These are phyloP conservation scores for Nothoprocta pentlandii DNA, from an alignment of 2,113 vertebrate species.

Conservation along the genomic window DNA sequence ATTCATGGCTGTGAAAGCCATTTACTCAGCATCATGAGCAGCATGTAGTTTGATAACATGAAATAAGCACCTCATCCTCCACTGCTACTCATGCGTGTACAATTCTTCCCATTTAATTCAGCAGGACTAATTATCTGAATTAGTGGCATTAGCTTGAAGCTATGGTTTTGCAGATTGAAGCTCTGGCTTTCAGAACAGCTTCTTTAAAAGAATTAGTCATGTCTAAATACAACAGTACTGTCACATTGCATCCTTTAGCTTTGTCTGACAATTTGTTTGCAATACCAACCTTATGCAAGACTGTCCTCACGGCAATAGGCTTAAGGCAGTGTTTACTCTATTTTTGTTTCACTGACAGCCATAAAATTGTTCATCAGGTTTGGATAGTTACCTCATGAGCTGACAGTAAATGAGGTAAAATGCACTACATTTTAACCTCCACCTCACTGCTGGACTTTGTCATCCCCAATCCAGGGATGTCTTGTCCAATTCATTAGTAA, in stretches of 20 bases:
- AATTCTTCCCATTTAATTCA: conserved; percentile 60
- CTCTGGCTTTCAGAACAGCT: conserved; percentile 34
- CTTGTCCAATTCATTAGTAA: not conserved
- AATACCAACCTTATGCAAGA: not conserved
- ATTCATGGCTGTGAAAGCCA: not conserved
- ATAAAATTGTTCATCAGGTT: not conserved
- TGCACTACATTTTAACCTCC: not conserved
- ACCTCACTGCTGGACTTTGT: conserved; percentile 8
- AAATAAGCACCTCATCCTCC: conserved; percentile 33
- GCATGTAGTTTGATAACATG: conserved; percentile 1
- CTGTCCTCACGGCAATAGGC: not conserved
- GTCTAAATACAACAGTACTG: conserved; percentile 39
- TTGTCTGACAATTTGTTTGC: not conserved
- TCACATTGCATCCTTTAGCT: conserved; percentile 17
- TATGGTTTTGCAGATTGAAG: conserved; percentile 21
- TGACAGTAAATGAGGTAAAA: not conserved
- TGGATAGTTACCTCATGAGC: not conserved
- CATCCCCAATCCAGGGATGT: not conserved
- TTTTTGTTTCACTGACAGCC: conserved; percentile 3
- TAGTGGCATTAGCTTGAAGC: conserved; percentile 55
- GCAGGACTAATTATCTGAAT: conserved; percentile 67
- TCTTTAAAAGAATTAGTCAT: conserved; percentile 60
- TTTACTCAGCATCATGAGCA: conserved; percentile 25
- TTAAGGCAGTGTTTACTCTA: not conserved
- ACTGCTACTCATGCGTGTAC: not conserved